Conservation (phyloP, 2,888 invertebrate species). For the Aquatica leii region DNA sequence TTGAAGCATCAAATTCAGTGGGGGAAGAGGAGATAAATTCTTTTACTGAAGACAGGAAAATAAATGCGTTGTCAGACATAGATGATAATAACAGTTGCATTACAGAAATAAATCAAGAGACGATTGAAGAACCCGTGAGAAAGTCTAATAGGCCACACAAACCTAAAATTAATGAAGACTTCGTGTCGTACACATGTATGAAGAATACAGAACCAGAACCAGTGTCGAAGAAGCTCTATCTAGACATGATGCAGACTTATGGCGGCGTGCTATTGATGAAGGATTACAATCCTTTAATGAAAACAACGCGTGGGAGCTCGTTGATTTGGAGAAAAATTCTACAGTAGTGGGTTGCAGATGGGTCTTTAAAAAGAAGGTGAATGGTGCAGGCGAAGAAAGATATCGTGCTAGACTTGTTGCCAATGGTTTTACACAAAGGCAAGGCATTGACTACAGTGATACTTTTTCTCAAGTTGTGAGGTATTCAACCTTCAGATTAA, state of each 20-base stretch:
- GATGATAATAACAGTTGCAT: too few species aligned
- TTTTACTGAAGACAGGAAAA: too few species aligned
- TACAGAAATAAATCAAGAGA: too few species aligned
- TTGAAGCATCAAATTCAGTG: too few species aligned
- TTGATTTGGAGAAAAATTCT: not conserved
- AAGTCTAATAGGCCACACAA: too few species aligned
- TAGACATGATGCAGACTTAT: not conserved
- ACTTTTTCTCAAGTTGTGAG: not conserved
- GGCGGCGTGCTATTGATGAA: not conserved
- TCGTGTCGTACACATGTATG: too few species aligned
- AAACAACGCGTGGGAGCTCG: not conserved
- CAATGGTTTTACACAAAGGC: conserved; percentile 4
- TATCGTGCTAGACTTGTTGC: not conserved
- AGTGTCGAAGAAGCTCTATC: not conserved
- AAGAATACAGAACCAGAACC: too few species aligned
- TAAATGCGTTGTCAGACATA: too few species aligned
- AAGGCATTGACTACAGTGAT: not conserved
- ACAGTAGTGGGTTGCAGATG: conserved; percentile 5
- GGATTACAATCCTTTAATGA: too few species aligned
- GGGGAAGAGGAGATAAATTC: too few species aligned
- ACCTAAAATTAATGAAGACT: too few species aligned
- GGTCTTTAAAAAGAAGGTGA: not conserved
- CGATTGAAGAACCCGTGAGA: too few species aligned
- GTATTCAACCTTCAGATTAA: not conserved
- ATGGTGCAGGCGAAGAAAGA: not conserved